Conservation (phyloP, 2,888 invertebrate species). For the Drosophila anomalata region DNA sequence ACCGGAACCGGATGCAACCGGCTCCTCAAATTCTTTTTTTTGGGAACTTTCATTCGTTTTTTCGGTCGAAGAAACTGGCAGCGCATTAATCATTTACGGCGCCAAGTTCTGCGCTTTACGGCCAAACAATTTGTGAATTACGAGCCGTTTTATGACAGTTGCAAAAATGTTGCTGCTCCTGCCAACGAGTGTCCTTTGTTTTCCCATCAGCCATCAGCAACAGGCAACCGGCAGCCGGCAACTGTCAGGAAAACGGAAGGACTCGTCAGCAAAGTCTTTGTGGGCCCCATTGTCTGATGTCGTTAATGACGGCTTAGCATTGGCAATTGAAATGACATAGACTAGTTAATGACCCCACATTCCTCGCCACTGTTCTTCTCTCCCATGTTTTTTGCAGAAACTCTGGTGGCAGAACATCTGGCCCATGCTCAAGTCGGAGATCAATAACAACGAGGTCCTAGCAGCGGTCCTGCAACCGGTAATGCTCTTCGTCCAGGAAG, state of each 20-base stretch:
- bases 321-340: slow-evolving; percentile 48
- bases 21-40: slow-evolving; percentile 17
- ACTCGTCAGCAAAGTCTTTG: slow-evolving; percentile 3
- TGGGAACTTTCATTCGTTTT: slow-evolving; percentile 3
- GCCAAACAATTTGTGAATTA: slow-evolving; percentile 71
- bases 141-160: slow-evolving; percentile 62
- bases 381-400: slow-evolving; percentile 87
- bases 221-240: not conserved
- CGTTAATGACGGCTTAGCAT: slow-evolving; percentile 48
- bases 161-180: slow-evolving; percentile 37
- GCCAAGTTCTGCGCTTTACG: slow-evolving; percentile 63
- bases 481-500: slow-evolving; percentile 91
- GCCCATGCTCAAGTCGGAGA: slow-evolving; percentile 94
- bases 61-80: slow-evolving; percentile 24
- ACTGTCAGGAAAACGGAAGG: slow-evolving; percentile 17
- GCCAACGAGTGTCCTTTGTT: slow-evolving; percentile 41
- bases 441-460: slow-evolving; percentile 93
- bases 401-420: slow-evolving; percentile 97
- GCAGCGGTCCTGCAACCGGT: slow-evolving; percentile 94
- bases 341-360: slow-evolving; percentile 30
- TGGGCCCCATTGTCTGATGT: slow-evolving; percentile 31
- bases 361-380: not conserved
- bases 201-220: not conserved
- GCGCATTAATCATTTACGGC: slow-evolving; percentile 69
- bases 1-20: slow-evolving; percentile 56